Evolutionary conservation across 2,113 vertebrate genomes (phyloP).

Genomic region (Pelusios castaneus): DNA sequence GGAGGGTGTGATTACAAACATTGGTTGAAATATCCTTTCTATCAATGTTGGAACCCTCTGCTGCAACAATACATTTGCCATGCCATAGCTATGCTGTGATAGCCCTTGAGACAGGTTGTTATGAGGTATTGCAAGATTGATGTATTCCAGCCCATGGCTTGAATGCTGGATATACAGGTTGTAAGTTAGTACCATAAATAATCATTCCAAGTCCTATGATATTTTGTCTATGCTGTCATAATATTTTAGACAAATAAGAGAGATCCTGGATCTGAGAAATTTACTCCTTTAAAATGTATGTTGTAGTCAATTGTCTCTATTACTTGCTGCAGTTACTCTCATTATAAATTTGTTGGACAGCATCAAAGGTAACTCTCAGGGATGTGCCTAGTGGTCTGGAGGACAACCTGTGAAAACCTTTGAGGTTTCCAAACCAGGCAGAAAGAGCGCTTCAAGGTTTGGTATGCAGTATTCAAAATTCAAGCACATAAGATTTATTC

Average conservation of each 20-base stretch:
- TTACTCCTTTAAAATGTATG: background rate
- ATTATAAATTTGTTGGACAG: background rate
- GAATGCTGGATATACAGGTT: background rate
- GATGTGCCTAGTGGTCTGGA: conserved; percentile 19
- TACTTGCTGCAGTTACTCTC: background rate
- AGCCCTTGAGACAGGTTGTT: too few relatives aligned
- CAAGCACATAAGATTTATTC: background rate
- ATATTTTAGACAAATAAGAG: conserved; percentile 32
- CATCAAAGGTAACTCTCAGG: conserved; percentile 8
- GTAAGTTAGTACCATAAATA: background rate
- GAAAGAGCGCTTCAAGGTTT: conserved; percentile 20
- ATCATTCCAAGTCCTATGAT: background rate
- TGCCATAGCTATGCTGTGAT: background rate
- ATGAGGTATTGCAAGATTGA: background rate
- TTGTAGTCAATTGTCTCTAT: background rate
- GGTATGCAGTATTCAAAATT: rapidly evolving
- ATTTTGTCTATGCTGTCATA: background rate
- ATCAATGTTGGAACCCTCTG: too few relatives aligned
- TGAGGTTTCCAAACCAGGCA: conserved; percentile 19
- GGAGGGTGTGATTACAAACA: background rate
- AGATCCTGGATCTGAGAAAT: background rate
- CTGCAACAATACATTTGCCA: too few relatives aligned
- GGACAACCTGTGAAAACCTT: background rate
- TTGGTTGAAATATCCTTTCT: background rate
- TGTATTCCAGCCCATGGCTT: background rate